Percentiles rank a stretch among this genome's conserved stretches.
Conservation (phyloP, 2,888 invertebrate genomes). For the Drosophila cyrtoloma region DNA sequence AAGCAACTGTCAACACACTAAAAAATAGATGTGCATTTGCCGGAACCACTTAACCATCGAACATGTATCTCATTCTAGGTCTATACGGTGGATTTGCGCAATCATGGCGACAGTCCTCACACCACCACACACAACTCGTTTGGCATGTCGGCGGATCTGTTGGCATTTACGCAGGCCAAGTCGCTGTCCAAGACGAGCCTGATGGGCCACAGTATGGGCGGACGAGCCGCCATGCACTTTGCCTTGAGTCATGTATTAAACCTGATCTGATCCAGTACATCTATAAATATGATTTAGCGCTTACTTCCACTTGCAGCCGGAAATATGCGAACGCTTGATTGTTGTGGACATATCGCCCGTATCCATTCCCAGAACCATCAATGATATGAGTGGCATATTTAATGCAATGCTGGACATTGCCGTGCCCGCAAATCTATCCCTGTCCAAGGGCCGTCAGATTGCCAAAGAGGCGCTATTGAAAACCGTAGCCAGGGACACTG, state of each 20-base stretch:
- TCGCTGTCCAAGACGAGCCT: conserved; percentile 86
- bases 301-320: conserved; percentile 85
- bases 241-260: conserved; percentile 89
- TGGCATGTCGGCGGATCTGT: conserved; percentile 91
- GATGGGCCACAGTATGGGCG: conserved; percentile 98
- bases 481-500: conserved; percentile 84
- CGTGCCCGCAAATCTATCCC: conserved; percentile 87
- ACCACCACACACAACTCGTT: conserved; percentile 89
- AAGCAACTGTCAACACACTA: conserved; percentile 40
- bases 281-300: neutral
- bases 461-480: conserved; percentile 89
- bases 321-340: conserved; percentile 88
- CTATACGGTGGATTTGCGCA: conserved; percentile 93
- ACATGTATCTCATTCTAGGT: conserved; percentile 55
- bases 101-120: conserved; percentile 98
- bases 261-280: neutral
- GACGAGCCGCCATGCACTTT: conserved; percentile 94
- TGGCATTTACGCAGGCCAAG: conserved; percentile 87
- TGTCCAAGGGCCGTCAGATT: conserved; percentile 89
- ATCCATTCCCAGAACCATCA: conserved; percentile 86
- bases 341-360: conserved; percentile 91
- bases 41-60: neutral
- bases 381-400: conserved; percentile 88
- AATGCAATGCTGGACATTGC: conserved; percentile 88
- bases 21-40: neutral